phyloP scores from a whole-genome alignment of 2,113 vertebrate genomes.

The Ia io region DNA sequence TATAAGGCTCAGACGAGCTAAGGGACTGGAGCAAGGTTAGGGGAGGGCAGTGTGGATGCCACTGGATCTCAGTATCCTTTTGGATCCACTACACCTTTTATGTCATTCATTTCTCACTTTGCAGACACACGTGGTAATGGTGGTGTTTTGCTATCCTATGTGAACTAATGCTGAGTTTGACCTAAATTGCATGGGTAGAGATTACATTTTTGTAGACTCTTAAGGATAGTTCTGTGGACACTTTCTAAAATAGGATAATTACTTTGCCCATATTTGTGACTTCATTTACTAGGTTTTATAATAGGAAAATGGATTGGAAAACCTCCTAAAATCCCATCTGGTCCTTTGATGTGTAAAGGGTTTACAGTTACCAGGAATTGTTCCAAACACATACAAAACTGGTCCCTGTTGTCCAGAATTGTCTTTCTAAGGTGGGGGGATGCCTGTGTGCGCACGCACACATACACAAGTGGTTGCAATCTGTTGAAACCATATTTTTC shows the following conservation, averaged over 20 bases:
- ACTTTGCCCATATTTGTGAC: neutral
- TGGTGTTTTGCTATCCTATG: neutral
- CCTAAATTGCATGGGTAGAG: neutral
- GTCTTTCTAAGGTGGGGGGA: neutral
- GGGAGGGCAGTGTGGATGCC: rapidly evolving
- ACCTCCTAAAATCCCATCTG: constrained; percentile 54
- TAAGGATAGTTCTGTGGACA: neutral
- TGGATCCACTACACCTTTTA: rapidly evolving
- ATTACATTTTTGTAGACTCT: neutral
- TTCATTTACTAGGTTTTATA: constrained; percentile 45
- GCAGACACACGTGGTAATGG: neutral
- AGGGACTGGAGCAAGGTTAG: neutral
- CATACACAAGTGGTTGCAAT: neutral
- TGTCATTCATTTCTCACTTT: neutral
- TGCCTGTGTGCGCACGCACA: neutral
- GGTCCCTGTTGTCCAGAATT: constrained; percentile 19
- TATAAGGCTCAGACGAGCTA: neutral
- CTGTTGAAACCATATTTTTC: constrained; percentile 20
- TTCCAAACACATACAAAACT: constrained; percentile 37
- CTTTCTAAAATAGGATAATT: neutral
- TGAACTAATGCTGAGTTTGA: neutral
- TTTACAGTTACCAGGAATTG: constrained; percentile 47
- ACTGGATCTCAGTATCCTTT: neutral
- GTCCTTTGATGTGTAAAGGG: constrained; percentile 19
- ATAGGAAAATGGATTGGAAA: constrained; percentile 43